Evolutionary conservation across 2,113 vertebrate species (phyloP), one percentile per base, ranked within the genome.

Genomic region (Zosterops japonicus): DNA sequence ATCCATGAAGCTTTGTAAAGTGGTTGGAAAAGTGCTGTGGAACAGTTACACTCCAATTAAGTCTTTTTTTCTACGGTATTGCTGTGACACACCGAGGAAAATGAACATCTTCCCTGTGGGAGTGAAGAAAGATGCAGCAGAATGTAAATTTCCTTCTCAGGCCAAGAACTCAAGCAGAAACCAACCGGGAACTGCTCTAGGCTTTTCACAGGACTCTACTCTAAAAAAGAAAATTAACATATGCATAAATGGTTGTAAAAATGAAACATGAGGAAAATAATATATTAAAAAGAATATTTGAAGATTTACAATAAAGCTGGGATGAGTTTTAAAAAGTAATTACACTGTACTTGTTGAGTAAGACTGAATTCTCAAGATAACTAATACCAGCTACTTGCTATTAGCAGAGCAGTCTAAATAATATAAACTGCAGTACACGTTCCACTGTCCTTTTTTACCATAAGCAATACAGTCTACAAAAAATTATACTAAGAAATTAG

Each of bases 291-390:
- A 57, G 2, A 11, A 29, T 82, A 52, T 53, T n/a, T 79, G 33
- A 82, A 80, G 31, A 80, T 14, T 65, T 84, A 42, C 4, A 60
- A 61, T 56, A 71, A 71, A 72, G 3, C 7, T 2, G 1, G 6
- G 57, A 53, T 42, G 92, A 85, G 35, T 53, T 93, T 94, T 77
- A 78, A 47, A 71, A 36, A 36, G 50, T 80, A 91, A 94, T 95
- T 96, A 90, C 89, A 81, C 19, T 63, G 14, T 77, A 65, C 56
- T 96, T 83, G n/a, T 81, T 93, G 81, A 53, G 46, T 23, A 53
- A 80, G 13, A 25, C 90, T 95, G 87, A 94, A 90, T 93, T 92
- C 29, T 1, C 29, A 84, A 81, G 69, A 16, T 72, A 57, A 84
- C 42, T 91, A 44, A 85, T 35, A 44, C 8, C 12, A 79, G 33